Evolutionary conservation across 2,113 vertebrate species (phyloP).

Genomic region (Psephotus haematonotus): DNA sequence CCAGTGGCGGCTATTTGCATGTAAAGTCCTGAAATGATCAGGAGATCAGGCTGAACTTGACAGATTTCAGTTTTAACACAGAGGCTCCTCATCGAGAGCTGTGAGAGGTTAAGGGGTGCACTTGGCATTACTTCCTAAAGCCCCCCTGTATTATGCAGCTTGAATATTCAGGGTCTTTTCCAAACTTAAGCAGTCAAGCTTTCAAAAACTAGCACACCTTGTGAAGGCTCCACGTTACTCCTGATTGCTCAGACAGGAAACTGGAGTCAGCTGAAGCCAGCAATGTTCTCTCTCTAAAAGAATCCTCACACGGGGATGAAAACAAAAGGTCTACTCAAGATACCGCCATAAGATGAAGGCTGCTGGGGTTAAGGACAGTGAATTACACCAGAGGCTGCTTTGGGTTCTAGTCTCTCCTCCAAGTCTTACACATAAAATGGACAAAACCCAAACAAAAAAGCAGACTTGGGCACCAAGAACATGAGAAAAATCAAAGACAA

Average conservation of each 20-base stretch:
- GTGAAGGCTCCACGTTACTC: not conserved
- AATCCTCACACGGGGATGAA: not conserved
- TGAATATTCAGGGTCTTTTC: not conserved
- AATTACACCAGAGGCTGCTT: not conserved
- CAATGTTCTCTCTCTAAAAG: not conserved
- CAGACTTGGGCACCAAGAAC: not conserved
- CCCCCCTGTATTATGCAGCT: rapidly evolving
- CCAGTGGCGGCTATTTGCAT: not conserved
- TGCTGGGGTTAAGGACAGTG: not conserved
- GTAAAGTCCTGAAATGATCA: not conserved
- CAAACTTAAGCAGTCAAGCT: not conserved
- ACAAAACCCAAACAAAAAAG: not conserved
- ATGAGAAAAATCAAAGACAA: not conserved
- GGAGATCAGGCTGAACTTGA: not conserved
- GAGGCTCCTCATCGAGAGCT: not conserved
- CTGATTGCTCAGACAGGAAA: not conserved
- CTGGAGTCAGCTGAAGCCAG: not conserved
- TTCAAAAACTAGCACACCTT: not conserved
- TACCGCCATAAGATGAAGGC: not conserved
- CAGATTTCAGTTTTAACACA: not conserved
- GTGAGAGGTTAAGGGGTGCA: not conserved
- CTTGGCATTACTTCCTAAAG: not conserved
- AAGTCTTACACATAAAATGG: not conserved
- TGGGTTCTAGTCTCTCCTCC: not conserved
- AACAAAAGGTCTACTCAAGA: not conserved